Percentiles rank a stretch among this genome's conserved stretches.
phyloP scores from a whole-genome alignment of 2,797 vertebrate genomes.

The Manis pentadactyla region DNA sequence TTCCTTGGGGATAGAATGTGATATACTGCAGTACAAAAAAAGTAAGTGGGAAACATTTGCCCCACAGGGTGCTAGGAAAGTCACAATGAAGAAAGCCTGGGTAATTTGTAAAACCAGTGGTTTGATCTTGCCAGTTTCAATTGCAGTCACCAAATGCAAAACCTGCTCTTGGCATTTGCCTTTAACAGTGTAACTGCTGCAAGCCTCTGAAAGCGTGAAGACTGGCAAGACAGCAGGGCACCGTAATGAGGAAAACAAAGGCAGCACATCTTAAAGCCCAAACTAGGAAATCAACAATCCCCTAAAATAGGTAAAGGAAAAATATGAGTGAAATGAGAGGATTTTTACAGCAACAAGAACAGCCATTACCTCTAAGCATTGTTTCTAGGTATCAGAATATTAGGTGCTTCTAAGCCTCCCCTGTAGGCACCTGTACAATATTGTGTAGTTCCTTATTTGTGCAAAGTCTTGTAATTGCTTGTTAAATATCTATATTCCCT shows the following conservation, averaged over 20 bases:
- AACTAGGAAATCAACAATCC: background rate
- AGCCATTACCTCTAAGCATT: background rate
- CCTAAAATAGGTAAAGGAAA: background rate
- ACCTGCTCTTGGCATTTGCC: background rate
- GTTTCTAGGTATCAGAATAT: background rate
- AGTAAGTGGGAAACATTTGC: background rate
- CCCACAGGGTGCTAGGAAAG: background rate
- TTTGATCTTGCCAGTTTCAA: background rate
- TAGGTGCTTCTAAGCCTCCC: background rate
- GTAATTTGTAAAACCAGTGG: background rate
- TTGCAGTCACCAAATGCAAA: background rate
- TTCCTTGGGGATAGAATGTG: slow-evolving; percentile 3
- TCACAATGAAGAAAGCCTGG: background rate
- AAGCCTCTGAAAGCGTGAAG: background rate
- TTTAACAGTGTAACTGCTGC: too few relatives aligned
- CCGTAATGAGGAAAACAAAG: background rate
- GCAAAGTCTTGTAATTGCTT: background rate
- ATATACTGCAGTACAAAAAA: background rate
- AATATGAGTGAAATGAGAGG: background rate
- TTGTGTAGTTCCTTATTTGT: background rate
- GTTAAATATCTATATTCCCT: background rate
- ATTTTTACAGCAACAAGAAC: background rate
- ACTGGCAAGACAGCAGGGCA: background rate
- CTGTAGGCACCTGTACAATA: background rate
- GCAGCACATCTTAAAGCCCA: background rate